phyloP scores from a whole-genome alignment of 2,888 invertebrate species.

The Smittia aterrima region DNA sequence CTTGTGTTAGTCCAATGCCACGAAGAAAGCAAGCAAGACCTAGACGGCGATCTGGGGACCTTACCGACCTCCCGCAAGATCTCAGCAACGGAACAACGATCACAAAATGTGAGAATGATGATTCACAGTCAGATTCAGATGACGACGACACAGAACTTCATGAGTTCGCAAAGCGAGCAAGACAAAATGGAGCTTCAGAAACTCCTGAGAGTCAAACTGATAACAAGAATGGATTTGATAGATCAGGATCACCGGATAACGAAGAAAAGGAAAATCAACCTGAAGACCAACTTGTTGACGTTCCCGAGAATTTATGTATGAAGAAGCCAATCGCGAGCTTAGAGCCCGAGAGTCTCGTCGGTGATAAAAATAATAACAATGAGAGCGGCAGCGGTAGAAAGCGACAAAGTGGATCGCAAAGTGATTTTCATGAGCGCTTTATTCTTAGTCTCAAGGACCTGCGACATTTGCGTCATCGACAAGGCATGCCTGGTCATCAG shows the following conservation, averaged over 20 bases:
- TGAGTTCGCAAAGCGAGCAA: slow-evolving; percentile 30
- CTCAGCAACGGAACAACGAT: slow-evolving; percentile 53
- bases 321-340: slow-evolving; percentile 44
- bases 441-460: slow-evolving; percentile 53
- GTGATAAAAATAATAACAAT: slow-evolving; percentile 48
- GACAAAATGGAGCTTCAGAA: slow-evolving; percentile 51
- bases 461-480: slow-evolving; percentile 49
- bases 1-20: slow-evolving; percentile 77
- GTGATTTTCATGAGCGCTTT: slow-evolving; percentile 37
- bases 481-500: slow-evolving; percentile 46
- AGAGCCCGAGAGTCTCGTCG: neutral
- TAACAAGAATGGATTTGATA: slow-evolving; percentile 43
- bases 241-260: slow-evolving; percentile 45
- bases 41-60: slow-evolving; percentile 77
- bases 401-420: neutral
- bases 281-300: slow-evolving; percentile 49
- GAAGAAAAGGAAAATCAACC: slow-evolving; percentile 45
- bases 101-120: slow-evolving; percentile 48
- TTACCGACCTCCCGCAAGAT: slow-evolving; percentile 59
- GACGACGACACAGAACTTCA: slow-evolving; percentile 43
- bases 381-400: slow-evolving; percentile 51
- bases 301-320: slow-evolving; percentile 54
- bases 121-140: slow-evolving; percentile 44
- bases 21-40: slow-evolving; percentile 84
- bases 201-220: slow-evolving; percentile 10